Evolutionary conservation across 2,888 invertebrate genomes (phyloP).

Genomic region (Acronicta leporina): DNA sequence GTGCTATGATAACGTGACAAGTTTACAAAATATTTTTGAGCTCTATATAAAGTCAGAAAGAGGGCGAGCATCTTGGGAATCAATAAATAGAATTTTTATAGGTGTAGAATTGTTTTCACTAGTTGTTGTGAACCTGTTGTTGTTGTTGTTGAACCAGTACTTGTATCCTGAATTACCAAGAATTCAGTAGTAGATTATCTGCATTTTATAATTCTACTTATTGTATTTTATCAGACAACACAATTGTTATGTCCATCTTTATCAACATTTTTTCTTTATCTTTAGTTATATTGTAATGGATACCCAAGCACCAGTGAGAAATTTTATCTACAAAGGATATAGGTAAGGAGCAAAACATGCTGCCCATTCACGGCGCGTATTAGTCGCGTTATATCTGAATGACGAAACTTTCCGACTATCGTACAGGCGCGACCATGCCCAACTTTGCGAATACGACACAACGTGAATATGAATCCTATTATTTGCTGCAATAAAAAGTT

Average conservation of each 20-base stretch:
- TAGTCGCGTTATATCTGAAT: slow-evolving; percentile 61
- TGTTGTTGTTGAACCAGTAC: no score
- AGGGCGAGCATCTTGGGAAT: not conserved
- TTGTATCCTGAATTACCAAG: no score
- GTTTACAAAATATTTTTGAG: slow-evolving; percentile 51
- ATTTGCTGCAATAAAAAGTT: slow-evolving; percentile 80
- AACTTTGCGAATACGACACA: slow-evolving; percentile 68
- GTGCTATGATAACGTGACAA: slow-evolving; percentile 56
- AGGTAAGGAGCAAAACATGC: slow-evolving; percentile 45
- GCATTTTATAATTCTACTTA: not conserved
- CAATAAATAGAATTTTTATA: not conserved
- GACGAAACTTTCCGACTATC: slow-evolving; percentile 60
- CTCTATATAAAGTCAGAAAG: slow-evolving; percentile 2
- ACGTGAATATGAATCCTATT: slow-evolving; percentile 79
- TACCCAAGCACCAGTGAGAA: slow-evolving; percentile 27
- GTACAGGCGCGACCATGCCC: slow-evolving; percentile 55
- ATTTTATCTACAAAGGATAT: slow-evolving; percentile 54
- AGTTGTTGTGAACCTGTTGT: no score
- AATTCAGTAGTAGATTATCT: no score
- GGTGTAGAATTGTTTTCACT: not conserved
- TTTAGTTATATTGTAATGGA: slow-evolving; percentile 37
- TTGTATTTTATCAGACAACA: slow-evolving; percentile 29
- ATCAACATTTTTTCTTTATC: slow-evolving; percentile 54
- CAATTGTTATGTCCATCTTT: slow-evolving; percentile 17
- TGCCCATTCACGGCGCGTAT: slow-evolving; percentile 43